Evolutionary conservation across 2,113 vertebrate species (phyloP), one percentile per base, ranked within the genome.

Genomic region (Anolis sagrei): DNA sequence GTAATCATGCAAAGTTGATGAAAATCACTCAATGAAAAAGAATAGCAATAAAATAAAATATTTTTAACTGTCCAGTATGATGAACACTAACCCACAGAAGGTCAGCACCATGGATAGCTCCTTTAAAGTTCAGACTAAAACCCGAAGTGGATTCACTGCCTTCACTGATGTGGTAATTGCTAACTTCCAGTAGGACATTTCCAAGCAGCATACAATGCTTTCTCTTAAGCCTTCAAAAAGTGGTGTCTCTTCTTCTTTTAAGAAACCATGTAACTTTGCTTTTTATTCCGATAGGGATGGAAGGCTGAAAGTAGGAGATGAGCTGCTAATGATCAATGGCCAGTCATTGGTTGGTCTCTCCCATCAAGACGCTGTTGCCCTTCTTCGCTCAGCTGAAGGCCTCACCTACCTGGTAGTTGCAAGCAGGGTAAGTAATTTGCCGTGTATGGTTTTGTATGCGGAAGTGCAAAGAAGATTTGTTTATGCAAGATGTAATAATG

Each of bases 241-340:
- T 54, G 64, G 29, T 68, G 3, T 11, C 7, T 1, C 8, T 68
- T 68, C 7, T 68, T 68, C 29, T 8, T 68, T 68, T 68, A 11
- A 29, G 64, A 29, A 68, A 68, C 7, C 29, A 68, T 29, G 27
- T 10, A 68, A 68, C 64, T 27, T 0, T 61, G 76, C 48, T 86
- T 3, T 89, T 91, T 93, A 1, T 95, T 93, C 96, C 94, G 79
- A 25, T 94, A 99, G 98, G 96, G 98, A 99, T 1, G 98, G 98
- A 64, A 97, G 98, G 89, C 95, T 99, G 92, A 97, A 95, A 58
- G 95, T 96, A 0, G 98, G 98, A 0, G 98, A 99, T 0, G 98
- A 99, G 95, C 95, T 99, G 83, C 96, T 99, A 92, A 99, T 99
- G 96, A 98, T 99, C 91, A 99, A 99, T 32, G 97, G 98, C 79